Percentiles rank a stretch among this genome's conserved stretches.
Conservation (phyloP, 2,113 vertebrate genomes). For the Laterallus jamaicensis region DNA sequence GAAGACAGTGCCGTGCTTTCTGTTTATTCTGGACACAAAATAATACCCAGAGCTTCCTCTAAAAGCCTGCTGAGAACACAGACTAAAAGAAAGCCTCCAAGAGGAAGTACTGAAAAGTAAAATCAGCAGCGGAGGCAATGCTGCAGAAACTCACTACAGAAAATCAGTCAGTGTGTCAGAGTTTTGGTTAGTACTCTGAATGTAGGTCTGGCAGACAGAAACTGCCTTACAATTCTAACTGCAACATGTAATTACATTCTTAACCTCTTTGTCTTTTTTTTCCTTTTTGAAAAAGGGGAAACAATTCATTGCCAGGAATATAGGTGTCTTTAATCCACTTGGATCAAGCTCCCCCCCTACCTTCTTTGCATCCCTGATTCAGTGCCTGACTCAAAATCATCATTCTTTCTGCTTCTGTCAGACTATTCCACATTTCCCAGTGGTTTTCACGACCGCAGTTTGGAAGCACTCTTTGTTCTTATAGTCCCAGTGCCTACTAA, state of each 20-base stretch:
- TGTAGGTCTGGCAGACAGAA: background rate
- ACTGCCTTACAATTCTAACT: background rate
- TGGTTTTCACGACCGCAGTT: conserved; percentile 39
- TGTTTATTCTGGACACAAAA: conserved; percentile 34
- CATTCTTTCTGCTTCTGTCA: conserved; percentile 40
- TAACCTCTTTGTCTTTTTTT: conserved; percentile 16
- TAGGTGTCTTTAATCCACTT: conserved; percentile 34
- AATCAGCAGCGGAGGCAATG: background rate
- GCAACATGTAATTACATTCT: conserved; percentile 9
- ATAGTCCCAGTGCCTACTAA: conserved; percentile 4
- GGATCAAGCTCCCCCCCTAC: background rate
- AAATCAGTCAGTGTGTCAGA: background rate
- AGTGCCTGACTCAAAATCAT: conserved; percentile 44
- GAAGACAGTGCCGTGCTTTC: background rate
- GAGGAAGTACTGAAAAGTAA: conserved; percentile 51
- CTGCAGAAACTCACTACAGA: background rate
- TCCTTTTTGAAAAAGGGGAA: conserved; percentile 24
- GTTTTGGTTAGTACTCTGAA: background rate
- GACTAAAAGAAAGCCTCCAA: conserved; percentile 15
- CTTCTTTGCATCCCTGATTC: background rate
- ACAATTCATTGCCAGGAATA: conserved; percentile 56
- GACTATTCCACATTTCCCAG: conserved; percentile 42
- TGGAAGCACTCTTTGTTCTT: conserved; percentile 57
- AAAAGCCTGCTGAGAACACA: conserved; percentile 15
- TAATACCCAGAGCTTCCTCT: conserved; percentile 38